Conservation (phyloP, 2,797 vertebrate genomes). For the Paedocypris micromegethes region DNA sequence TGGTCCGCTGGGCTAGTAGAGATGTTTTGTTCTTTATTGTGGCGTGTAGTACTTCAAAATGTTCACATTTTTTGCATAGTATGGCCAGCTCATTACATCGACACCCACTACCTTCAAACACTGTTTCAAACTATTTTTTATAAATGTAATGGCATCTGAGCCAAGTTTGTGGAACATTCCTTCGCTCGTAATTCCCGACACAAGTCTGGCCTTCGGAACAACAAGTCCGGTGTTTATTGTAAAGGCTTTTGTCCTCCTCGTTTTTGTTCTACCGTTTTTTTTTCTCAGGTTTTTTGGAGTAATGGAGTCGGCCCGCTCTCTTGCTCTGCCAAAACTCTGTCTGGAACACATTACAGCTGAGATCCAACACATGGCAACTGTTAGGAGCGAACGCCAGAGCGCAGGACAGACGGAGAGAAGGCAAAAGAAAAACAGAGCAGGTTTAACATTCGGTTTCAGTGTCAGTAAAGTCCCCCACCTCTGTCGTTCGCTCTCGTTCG, state of each 20-base stretch:
- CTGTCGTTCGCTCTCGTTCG: slow-evolving; percentile 13
- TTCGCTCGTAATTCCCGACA: neutral
- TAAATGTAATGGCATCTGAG: too few species aligned
- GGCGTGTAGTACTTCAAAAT: too few species aligned
- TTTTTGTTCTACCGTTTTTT: slow-evolving; percentile 47
- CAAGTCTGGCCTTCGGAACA: slow-evolving; percentile 11
- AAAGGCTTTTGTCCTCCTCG: slow-evolving; percentile 37
- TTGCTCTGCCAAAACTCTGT: slow-evolving; percentile 58
- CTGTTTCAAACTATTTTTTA: too few species aligned
- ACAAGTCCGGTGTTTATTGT: slow-evolving; percentile 23
- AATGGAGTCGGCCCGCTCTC: slow-evolving; percentile 60
- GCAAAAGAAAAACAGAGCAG: slow-evolving; percentile 58
- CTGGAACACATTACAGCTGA: slow-evolving; percentile 78
- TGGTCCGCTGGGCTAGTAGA: too few species aligned
- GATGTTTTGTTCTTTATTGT: too few species aligned
- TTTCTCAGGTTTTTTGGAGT: slow-evolving; percentile 56
- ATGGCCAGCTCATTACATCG: too few species aligned
- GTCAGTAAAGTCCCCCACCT: slow-evolving; percentile 54
- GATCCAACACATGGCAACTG: slow-evolving; percentile 80
- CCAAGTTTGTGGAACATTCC: neutral
- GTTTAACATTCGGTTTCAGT: slow-evolving; percentile 53
- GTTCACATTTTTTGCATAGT: too few species aligned
- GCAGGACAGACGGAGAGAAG: slow-evolving; percentile 4
- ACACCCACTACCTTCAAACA: too few species aligned
- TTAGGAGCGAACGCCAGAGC: slow-evolving; percentile 44